Evolutionary conservation across 2,797 vertebrate species (phyloP), one percentile per base, ranked within the genome.

Genomic region (Tiaroga cobitis): DNA sequence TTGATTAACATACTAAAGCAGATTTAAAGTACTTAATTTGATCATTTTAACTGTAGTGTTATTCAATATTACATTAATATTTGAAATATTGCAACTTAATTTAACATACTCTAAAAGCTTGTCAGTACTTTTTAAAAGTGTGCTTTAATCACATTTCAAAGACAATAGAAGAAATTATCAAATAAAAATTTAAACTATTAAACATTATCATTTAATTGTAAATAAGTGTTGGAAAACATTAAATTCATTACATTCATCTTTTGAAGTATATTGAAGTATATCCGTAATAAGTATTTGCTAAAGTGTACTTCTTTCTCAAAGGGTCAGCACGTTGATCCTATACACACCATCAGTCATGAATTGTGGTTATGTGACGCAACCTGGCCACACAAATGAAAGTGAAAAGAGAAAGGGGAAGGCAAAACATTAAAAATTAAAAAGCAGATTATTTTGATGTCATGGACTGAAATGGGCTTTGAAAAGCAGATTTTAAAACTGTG

Each of bases 371-470:
- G 24, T 69, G 37, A 65, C 1, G 7, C 63, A 32, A 32, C 15
- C 63, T 65, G 63, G 63, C 11, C 29, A 83, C 59, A 51, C 43
- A 83, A 67, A 61, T 49, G 7, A 26, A 59, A 76, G 32, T 15
- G 65, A 34, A 39, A 65, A 34, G 26, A 81, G 34, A 81, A 82
- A 49, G 8, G 21, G 21, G 18, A 10, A 68, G 15, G 72, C 9
- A 63, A 39, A 51, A 24, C 75, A 82, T 89, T 11, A 89, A 91
- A 90, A 88, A 29, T 73, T 82, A 81, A 85, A 86, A 87, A 90
- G 88, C 90, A 92, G 90, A 92, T 93, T 94, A 91, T 70, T 83
- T 91, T 86, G 90, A 92, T 90, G 87, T 88, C 81, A 85, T 86
- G 85, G 81, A 87, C 89, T 91, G 80, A 90, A 89, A 91, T 88